phyloP scores from a whole-genome alignment of 2,797 vertebrate genomes.

The Mycteria americana region DNA sequence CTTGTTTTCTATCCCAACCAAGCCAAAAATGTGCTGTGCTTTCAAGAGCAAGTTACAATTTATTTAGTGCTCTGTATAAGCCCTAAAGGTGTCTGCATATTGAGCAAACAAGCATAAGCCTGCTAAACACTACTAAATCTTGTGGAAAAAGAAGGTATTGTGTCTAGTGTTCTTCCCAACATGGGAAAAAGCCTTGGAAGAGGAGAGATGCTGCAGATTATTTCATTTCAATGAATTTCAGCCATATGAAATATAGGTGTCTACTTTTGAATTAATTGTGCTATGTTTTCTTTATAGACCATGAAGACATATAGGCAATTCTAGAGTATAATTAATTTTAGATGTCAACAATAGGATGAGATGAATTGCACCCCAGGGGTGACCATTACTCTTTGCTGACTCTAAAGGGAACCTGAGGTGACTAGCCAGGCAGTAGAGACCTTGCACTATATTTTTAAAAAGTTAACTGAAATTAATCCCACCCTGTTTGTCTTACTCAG shows the following conservation, averaged over 20 bases:
- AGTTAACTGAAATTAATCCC: background rate
- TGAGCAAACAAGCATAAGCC: background rate
- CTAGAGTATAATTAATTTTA: background rate
- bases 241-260: background rate
- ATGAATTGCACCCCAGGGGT: background rate
- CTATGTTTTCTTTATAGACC: background rate
- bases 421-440: background rate
- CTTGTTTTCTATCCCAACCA: background rate
- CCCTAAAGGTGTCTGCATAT: background rate
- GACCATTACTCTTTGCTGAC: background rate
- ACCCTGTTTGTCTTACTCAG: background rate
- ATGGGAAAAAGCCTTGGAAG: background rate
- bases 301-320: background rate
- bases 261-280: background rate
- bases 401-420: background rate
- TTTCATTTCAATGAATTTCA: background rate
- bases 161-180: background rate
- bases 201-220: background rate
- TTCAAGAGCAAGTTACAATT: background rate
- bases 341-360: background rate
- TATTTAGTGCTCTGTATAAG: background rate
- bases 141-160: background rate
- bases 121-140: background rate
- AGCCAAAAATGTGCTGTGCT: background rate
- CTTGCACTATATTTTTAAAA: background rate